These are phyloP conservation scores for Ceyx cyanopectus DNA, from an alignment of 2,113 vertebrate genomes.

Conservation along the genomic window DNA sequence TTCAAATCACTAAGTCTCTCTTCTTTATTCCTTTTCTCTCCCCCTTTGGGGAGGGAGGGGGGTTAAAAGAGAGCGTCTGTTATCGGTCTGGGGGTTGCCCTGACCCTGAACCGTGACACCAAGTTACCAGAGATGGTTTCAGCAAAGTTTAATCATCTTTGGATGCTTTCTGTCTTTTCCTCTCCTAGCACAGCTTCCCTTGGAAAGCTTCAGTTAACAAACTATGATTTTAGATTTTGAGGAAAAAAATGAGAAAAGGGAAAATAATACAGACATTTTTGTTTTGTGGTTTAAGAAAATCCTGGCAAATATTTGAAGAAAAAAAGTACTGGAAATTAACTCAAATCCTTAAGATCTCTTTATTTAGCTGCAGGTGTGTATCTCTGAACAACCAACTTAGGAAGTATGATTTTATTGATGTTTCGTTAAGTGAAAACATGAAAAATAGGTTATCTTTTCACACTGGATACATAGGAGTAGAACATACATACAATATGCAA, in stretches of 20 bases:
- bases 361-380: background rate
- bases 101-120: too few species aligned
- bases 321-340: background rate
- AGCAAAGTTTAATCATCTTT: background rate
- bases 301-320: background rate
- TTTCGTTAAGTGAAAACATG: background rate
- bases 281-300: background rate
- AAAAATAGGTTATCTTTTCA: background rate
- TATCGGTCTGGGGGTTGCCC: too few species aligned
- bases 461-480: background rate
- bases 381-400: background rate
- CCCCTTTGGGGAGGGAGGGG: too few species aligned
- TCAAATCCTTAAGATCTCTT: background rate
- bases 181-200: background rate
- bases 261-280: background rate
- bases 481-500: rapidly evolving
- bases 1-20: too few species aligned
- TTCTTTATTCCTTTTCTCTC: too few species aligned
- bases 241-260: background rate
- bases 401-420: background rate
- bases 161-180: background rate
- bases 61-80: too few species aligned
- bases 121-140: background rate
- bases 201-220: background rate
- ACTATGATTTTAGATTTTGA: background rate